Evolutionary conservation across 2,888 invertebrate genomes (phyloP).

Genomic region (Tigriopus californicus): DNA sequence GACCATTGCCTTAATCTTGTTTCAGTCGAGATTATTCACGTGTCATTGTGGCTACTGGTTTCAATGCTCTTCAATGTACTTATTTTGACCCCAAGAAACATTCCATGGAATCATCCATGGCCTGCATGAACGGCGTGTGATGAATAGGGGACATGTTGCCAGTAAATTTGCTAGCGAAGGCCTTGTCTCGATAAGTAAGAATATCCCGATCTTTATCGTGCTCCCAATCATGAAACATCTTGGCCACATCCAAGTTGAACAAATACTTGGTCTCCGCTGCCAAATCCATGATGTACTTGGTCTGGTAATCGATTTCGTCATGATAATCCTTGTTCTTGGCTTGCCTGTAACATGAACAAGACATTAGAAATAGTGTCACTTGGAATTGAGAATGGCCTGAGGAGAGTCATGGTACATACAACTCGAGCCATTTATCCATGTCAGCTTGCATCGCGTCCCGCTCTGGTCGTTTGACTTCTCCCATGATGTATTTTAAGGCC

Average conservation of each 20-base stretch:
- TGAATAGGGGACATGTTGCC: constrained; percentile 4
- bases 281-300: constrained; percentile 9
- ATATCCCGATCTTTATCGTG: constrained; percentile 15
- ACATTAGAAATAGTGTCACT: no score
- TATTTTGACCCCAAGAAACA: background rate
- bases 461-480: background rate
- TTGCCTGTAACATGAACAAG: background rate
- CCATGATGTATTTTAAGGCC: constrained; percentile 6
- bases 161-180: constrained; percentile 2
- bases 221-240: constrained; percentile 16
- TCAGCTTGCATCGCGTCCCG: background rate
- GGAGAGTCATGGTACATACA: no score
- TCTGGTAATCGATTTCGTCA: constrained; percentile 5
- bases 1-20: no score
- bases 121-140: constrained; percentile 9
- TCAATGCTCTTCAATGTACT: background rate
- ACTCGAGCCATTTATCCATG: background rate
- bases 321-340: background rate
- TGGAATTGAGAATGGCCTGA: no score
- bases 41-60: no score
- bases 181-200: constrained; percentile 15
- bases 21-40: no score
- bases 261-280: constrained; percentile 12
- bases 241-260: constrained; percentile 12
- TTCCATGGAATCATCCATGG: constrained; percentile 9